A percentile compares a stretch with the other conserved stretches of the same genome.
Conservation (phyloP, 2,113 vertebrate genomes). For the Myotis lucifugus region DNA sequence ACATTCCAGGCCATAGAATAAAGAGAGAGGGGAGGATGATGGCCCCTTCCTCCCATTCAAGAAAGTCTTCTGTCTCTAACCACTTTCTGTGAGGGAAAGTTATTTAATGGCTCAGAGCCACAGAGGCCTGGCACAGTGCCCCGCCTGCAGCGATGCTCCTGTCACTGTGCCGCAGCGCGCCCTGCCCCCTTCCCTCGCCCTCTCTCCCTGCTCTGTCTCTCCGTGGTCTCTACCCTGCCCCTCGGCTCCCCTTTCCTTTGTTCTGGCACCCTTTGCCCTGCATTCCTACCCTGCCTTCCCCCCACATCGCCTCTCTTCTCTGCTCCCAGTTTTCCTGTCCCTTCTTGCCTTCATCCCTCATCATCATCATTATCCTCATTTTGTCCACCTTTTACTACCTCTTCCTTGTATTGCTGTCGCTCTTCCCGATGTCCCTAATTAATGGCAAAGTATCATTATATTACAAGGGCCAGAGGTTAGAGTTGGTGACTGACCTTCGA, state of each 20-base stretch:
- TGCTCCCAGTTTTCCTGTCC: neutral
- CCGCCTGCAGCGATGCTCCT: neutral
- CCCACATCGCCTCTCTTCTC: neutral
- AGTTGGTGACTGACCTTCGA: conserved; percentile 20
- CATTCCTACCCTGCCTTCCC: neutral
- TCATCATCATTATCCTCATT: neutral
- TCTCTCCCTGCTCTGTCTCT: neutral
- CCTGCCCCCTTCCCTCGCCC: neutral
- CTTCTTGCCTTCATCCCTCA: neutral
- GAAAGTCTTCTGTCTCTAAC: neutral
- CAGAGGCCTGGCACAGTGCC: neutral
- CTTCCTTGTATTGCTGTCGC: neutral
- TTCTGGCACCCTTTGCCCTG: neutral
- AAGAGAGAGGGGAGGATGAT: neutral
- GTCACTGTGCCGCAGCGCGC: neutral
- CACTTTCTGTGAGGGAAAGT: neutral
- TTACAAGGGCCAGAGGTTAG: neutral
- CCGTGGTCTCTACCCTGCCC: neutral
- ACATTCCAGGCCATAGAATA: neutral
- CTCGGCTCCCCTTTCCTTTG: neutral
- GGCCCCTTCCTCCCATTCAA: neutral
- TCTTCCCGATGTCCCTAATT: neutral
- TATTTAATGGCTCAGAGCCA: neutral
- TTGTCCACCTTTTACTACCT: neutral
- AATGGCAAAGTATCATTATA: neutral